Evolutionary conservation across 2,113 vertebrate genomes (phyloP).

Genomic region (Tragelaphus scriptus): DNA sequence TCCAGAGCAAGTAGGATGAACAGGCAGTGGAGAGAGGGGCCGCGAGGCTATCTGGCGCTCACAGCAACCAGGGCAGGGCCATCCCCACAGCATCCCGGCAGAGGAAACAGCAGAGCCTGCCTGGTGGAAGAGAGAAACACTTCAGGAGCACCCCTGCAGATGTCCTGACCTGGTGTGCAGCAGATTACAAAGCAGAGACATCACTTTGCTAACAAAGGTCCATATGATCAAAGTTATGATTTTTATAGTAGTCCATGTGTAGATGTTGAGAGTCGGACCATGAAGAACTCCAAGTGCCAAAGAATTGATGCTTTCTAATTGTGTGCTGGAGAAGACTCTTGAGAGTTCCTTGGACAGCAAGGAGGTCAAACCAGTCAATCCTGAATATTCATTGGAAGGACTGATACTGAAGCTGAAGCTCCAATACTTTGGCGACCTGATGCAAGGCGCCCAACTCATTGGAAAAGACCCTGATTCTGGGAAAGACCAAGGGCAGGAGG

Average conservation of each 20-base stretch:
- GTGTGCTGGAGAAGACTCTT: neutral
- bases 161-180: neutral
- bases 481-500: neutral
- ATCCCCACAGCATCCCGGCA: accelerated
- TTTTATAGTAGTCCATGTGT: neutral
- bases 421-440: neutral
- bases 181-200: neutral
- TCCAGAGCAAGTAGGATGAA: neutral
- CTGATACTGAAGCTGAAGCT: neutral
- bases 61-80: neutral
- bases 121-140: neutral
- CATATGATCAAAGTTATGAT: neutral
- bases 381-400: neutral
- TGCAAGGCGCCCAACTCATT: neutral
- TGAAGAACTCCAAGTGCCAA: neutral
- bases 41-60: neutral
- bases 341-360: neutral
- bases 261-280: neutral
- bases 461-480: neutral
- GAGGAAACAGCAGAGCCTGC: neutral
- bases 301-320: neutral
- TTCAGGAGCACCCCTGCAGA: neutral
- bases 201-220: neutral
- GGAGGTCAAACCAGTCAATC: neutral
- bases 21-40: neutral